These are phyloP conservation scores for Drosophila kuntzei DNA, from an alignment of 2,888 invertebrate genomes.

Conservation along the genomic window DNA sequence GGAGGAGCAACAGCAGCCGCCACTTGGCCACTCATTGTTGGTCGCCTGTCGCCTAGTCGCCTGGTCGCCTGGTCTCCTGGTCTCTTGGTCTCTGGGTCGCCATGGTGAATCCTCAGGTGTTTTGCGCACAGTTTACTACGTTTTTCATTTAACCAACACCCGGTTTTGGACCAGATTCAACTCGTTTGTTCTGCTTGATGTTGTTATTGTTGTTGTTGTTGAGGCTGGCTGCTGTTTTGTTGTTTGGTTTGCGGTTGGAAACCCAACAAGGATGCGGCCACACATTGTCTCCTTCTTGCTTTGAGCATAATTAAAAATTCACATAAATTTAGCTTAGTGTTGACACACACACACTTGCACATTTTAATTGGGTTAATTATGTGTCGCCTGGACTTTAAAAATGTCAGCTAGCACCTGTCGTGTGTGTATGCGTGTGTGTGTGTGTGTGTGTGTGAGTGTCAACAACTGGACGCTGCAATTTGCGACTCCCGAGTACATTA, in stretches of 20 bases:
- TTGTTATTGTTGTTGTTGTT: background rate
- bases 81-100: constrained; percentile 36
- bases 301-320: constrained; percentile 81
- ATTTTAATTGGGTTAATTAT: constrained; percentile 84
- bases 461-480: constrained; percentile 53
- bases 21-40: constrained; percentile 79
- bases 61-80: constrained; percentile 47
- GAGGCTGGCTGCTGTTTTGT: constrained; percentile 29
- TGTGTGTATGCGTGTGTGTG: constrained; percentile 1
- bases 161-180: constrained; percentile 36
- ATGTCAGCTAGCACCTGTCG: constrained; percentile 58
- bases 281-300: constrained; percentile 30
- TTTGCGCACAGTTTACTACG: constrained; percentile 80
- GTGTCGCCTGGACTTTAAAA: constrained; percentile 83
- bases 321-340: constrained; percentile 82
- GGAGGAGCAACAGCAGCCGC: constrained; percentile 54
- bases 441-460: constrained; percentile 34
- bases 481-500: constrained; percentile 64
- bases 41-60: constrained; percentile 56
- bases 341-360: constrained; percentile 62
- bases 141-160: constrained; percentile 77
- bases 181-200: constrained; percentile 56
- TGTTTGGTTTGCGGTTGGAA: constrained; percentile 69
- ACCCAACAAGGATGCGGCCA: constrained; percentile 45
- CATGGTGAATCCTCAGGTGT: constrained; percentile 82